Evolutionary conservation across 2,888 invertebrate species (phyloP).

Genomic region (Tridacna crocea): DNA sequence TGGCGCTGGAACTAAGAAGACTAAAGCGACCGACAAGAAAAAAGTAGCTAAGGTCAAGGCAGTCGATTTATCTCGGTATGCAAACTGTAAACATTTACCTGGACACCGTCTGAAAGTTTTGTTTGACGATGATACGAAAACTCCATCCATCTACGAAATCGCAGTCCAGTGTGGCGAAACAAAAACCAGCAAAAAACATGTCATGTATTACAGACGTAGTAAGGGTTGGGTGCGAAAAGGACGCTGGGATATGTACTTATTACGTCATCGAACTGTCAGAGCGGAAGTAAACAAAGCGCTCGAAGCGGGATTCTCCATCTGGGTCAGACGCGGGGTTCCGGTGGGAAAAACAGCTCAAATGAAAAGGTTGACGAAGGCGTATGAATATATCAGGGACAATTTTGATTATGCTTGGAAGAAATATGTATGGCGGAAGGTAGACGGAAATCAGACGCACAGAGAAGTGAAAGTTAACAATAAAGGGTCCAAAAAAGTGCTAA

Average conservation of each 20-base stretch:
- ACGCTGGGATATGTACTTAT: conserved; percentile 55
- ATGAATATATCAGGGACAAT: conserved; percentile 48
- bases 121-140: conserved; percentile 36
- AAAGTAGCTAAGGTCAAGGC: not conserved
- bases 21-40: conserved; percentile 1
- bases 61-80: not conserved
- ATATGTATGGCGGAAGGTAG: conserved; percentile 41
- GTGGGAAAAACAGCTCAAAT: conserved; percentile 21
- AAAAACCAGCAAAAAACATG: conserved; percentile 57
- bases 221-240: conserved; percentile 25
- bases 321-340: conserved; percentile 56
- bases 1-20: conserved; percentile 12
- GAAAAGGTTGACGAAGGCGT: conserved; percentile 24
- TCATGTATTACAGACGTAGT: conserved; percentile 54
- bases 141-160: conserved; percentile 62
- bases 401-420: conserved; percentile 72
- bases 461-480: conserved; percentile 23
- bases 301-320: conserved; percentile 54
- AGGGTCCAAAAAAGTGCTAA: conserved; percentile 10
- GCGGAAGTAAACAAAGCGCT: conserved; percentile 56
- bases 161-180: conserved; percentile 57
- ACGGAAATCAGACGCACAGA: conserved; percentile 30
- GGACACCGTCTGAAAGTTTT: conserved; percentile 54
- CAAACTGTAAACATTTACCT: conserved; percentile 21
- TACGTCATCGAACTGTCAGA: conserved; percentile 42